Base-by-base conservation (phyloP, 2,888 invertebrate genomes). In the Drosophila sordidula region DNA sequence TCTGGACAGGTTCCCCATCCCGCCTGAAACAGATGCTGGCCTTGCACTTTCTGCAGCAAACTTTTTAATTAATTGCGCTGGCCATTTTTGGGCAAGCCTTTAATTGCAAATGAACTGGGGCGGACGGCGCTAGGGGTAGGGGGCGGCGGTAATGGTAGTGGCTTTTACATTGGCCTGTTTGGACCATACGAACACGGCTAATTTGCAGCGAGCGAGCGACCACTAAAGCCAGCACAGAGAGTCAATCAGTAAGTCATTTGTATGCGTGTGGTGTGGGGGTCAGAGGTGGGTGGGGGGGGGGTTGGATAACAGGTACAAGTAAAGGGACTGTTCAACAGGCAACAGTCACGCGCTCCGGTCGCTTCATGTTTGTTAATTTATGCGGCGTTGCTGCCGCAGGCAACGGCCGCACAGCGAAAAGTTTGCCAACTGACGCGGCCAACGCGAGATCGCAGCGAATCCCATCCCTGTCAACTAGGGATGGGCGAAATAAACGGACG, bases 321-420 rank as follows among this genome's bases (percentile, higher is more conserved):
- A 54, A 74, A 64, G 39, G 65, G 57, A 11, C 39, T 57, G 50
- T 12, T 64, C 56, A 57, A 54, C 46, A 46, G 44, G 58, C 78
- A 45, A 39, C 57, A 70, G 83, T 67, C 85, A 78, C 71, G 70
- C 75, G 81, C 78, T 61, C 44, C 59, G 54, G 55, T 61, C 64
- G 65, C 64, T 70, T 68, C 88, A 82, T 88, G 88, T 88, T 83
- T 64, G 83, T 83, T 88, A 88, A 83, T 83, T 83, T 83, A 83
- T 83, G 87, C 83, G 71, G 61, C 67, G 41, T 63, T 67, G 80
- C 83, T 67, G 76, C 80, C 80, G 41, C 77, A 68, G 70, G 64
- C 69, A 46, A 52, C 55, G 67, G 65, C 41, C 69, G 58, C 75
- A 52, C 51, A 72, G 65, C 56, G 50, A 59, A 82, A 82, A 82